Conservation (phyloP, 1,140 invertebrate species). For the Proctacanthus coquilletti region DNA sequence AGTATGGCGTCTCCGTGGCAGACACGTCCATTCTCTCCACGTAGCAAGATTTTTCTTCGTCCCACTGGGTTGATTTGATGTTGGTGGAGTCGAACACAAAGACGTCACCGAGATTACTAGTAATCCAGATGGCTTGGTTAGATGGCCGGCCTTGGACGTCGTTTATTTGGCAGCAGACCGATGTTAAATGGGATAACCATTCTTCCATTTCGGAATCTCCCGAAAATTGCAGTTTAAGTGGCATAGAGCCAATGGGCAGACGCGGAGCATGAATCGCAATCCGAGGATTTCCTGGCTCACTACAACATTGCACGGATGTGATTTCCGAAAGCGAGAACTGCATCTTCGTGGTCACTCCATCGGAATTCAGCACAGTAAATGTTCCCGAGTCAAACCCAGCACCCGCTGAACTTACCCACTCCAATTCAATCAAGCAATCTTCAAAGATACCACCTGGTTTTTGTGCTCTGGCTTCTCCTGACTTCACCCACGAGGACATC, state of each 20-base stretch:
- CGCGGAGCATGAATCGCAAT: constrained; percentile 53
- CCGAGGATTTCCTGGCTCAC: constrained; percentile 57
- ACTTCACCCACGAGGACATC: constrained; percentile 69
- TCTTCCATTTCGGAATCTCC: constrained; percentile 72
- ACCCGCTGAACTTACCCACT: constrained; percentile 47
- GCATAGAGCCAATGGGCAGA: constrained; percentile 33
- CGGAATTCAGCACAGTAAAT: constrained; percentile 56
- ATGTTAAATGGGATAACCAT: constrained; percentile 64
- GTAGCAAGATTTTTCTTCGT: constrained; percentile 33
- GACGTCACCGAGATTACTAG: constrained; percentile 62
- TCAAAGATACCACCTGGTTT: constrained; percentile 42
- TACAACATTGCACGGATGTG: constrained; percentile 53
- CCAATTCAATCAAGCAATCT: constrained; percentile 64
- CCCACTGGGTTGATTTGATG: constrained; percentile 30
- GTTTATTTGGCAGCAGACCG: constrained; percentile 55
- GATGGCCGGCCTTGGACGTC: constrained; percentile 48
- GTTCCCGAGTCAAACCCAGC: constrained; percentile 49
- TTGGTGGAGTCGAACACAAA: constrained; percentile 55
- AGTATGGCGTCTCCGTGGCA: constrained; percentile 49
- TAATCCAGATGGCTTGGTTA: constrained; percentile 56
- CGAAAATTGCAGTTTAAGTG: constrained; percentile 54
- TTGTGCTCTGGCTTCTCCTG: constrained; percentile 53
- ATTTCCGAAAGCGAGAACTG: constrained; percentile 39
- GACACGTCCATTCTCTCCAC: constrained; percentile 52
- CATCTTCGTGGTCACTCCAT: constrained; percentile 56